phyloP scores from a whole-genome alignment of 2,113 vertebrate species.

The Melanotaenia duboulayi region DNA sequence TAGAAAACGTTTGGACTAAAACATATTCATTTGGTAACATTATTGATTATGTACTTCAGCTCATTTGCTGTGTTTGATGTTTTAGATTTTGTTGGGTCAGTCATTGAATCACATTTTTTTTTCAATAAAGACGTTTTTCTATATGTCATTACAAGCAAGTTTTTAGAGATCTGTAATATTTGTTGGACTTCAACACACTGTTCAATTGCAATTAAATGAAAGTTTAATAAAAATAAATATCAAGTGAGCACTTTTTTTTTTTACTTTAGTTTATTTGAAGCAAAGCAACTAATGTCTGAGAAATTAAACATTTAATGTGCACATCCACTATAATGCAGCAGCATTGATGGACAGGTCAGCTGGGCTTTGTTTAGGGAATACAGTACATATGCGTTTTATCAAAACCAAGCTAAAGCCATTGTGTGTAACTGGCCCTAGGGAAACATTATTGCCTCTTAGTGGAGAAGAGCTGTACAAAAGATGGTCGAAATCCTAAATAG shows the following conservation, averaged over 20 bases:
- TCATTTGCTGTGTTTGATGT: not conserved
- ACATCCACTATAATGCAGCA: constrained; percentile 9
- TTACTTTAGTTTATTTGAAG: too few relatives aligned
- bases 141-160: too few relatives aligned
- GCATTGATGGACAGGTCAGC: not conserved
- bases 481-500: constrained; percentile 26
- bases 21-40: too few relatives aligned
- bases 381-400: constrained; percentile 24
- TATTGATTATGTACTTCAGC: not conserved
- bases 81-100: not conserved
- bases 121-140: too few relatives aligned
- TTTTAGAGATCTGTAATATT: not conserved
- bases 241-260: not conserved
- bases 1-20: too few relatives aligned
- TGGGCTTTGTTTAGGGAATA: constrained; percentile 8
- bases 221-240: not conserved
- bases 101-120: too few relatives aligned
- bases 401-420: constrained; percentile 10
- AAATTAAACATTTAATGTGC: constrained; percentile 5
- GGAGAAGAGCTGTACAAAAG: constrained; percentile 26
- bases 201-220: not conserved
- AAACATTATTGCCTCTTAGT: constrained; percentile 33
- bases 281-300: not conserved
- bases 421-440: constrained; percentile 10
- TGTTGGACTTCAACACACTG: not conserved